A percentile compares a stretch with the other conserved stretches of the same genome.
Conservation (phyloP, 2,113 vertebrate genomes). For the Channa argus region DNA sequence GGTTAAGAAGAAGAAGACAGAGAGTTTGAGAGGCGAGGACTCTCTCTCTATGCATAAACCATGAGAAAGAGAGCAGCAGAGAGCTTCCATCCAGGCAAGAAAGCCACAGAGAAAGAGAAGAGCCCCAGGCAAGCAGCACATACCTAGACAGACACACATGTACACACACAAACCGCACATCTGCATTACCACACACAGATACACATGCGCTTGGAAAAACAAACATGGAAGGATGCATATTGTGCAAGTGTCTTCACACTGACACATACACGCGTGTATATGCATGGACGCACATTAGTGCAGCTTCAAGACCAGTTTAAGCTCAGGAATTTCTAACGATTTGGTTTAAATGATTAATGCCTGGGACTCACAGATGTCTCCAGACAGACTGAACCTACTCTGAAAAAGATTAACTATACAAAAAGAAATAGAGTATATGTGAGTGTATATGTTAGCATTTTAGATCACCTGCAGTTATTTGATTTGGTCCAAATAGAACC, state of each 20-base stretch:
- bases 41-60: slow-evolving; percentile 70
- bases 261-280: no score
- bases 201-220: background rate
- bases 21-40: slow-evolving; percentile 19
- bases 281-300: background rate
- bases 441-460: background rate
- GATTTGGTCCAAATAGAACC: background rate
- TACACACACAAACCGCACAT: background rate
- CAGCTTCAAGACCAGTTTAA: slow-evolving; percentile 47
- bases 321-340: slow-evolving; percentile 60
- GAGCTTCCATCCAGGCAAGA: slow-evolving; percentile 42
- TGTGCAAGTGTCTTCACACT: no score
- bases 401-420: background rate
- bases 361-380: slow-evolving; percentile 19
- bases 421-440: background rate
- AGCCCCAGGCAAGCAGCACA: slow-evolving; percentile 14
- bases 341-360: slow-evolving; percentile 63
- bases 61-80: slow-evolving; percentile 54
- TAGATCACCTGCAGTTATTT: background rate
- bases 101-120: background rate
- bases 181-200: background rate
- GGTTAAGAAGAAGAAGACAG: background rate
- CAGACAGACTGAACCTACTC: slow-evolving; percentile 1
- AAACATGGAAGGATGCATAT: background rate
- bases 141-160: slow-evolving; percentile 25